Evolutionary conservation across 2,888 invertebrate species (phyloP).

Genomic region (Coelinius sp.): DNA sequence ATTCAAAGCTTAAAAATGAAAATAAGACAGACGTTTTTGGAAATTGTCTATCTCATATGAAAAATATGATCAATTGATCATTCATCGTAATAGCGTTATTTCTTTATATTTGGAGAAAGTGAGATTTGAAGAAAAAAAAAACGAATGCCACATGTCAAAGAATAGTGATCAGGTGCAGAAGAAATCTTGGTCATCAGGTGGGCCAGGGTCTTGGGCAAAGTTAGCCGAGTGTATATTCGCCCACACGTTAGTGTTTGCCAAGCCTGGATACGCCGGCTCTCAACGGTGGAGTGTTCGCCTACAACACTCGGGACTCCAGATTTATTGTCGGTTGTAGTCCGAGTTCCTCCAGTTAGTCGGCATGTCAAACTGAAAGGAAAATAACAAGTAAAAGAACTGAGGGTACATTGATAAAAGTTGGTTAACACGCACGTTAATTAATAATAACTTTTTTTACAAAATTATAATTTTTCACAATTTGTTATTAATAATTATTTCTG

Average conservation of each 20-base stretch:
- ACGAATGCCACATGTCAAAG: background rate
- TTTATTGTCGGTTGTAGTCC: slow-evolving; percentile 18
- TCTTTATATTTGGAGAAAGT: background rate
- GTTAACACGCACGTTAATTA: background rate
- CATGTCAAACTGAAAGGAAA: slow-evolving; percentile 6
- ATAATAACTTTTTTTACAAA: background rate
- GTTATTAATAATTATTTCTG: background rate
- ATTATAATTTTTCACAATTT: background rate
- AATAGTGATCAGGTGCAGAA: slow-evolving; percentile 46
- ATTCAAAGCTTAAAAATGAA: too few relatives aligned
- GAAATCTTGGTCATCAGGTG: slow-evolving; percentile 46
- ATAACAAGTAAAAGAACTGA: background rate
- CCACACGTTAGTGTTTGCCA: slow-evolving; percentile 54
- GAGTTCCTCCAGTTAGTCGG: slow-evolving; percentile 6
- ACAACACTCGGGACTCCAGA: slow-evolving; percentile 27
- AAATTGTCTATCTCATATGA: too few relatives aligned
- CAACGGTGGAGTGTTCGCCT: slow-evolving; percentile 31
- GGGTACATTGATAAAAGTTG: slow-evolving; percentile 9
- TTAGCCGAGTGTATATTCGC: slow-evolving; percentile 43
- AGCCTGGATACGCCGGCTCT: slow-evolving; percentile 30
- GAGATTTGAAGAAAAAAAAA: background rate
- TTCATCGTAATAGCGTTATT: too few relatives aligned
- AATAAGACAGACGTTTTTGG: too few relatives aligned
- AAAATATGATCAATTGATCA: too few relatives aligned
- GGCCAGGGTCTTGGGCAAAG: slow-evolving; percentile 49